Conservation (phyloP, 2,113 vertebrate species). For the Channa maculata region DNA sequence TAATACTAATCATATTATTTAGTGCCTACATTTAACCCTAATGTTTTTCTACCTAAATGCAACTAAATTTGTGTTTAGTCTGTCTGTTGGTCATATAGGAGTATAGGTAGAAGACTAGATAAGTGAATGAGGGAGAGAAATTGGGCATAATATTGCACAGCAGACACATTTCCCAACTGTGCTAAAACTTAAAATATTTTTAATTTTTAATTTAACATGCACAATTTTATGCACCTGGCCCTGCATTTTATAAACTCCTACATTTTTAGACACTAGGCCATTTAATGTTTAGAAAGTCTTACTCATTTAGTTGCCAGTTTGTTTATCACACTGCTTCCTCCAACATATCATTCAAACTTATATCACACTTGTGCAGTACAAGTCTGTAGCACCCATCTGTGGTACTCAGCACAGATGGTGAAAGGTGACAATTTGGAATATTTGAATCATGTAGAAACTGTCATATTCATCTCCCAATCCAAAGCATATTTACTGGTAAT, state of each 20-base stretch:
- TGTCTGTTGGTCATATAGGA: too few relatives aligned
- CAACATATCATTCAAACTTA: conserved; percentile 30
- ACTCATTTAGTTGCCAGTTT: not conserved
- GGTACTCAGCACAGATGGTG: conserved; percentile 37
- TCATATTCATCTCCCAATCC: conserved; percentile 23
- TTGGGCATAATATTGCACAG: too few relatives aligned
- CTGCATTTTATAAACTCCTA: not conserved
- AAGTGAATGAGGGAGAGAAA: too few relatives aligned
- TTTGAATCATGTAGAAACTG: conserved; percentile 29
- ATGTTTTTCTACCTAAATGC: too few relatives aligned
- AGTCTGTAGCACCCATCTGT: conserved; percentile 44
- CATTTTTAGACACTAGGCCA: not conserved
- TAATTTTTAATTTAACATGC: not conserved
- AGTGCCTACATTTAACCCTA: too few relatives aligned
- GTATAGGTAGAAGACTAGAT: too few relatives aligned
- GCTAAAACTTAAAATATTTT: too few relatives aligned
- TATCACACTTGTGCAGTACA: conserved; percentile 6
- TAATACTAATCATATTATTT: too few relatives aligned
- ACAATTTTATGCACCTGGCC: not conserved
- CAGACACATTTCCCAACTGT: too few relatives aligned
- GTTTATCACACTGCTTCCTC: conserved; percentile 31
- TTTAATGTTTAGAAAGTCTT: conserved; percentile 4
- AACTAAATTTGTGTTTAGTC: too few relatives aligned
- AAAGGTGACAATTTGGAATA: conserved; percentile 43
- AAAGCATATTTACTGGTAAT: conserved; percentile 25